Base-by-base conservation (phyloP, 2,113 vertebrate genomes). In the Toxostoma redivivum region DNA sequence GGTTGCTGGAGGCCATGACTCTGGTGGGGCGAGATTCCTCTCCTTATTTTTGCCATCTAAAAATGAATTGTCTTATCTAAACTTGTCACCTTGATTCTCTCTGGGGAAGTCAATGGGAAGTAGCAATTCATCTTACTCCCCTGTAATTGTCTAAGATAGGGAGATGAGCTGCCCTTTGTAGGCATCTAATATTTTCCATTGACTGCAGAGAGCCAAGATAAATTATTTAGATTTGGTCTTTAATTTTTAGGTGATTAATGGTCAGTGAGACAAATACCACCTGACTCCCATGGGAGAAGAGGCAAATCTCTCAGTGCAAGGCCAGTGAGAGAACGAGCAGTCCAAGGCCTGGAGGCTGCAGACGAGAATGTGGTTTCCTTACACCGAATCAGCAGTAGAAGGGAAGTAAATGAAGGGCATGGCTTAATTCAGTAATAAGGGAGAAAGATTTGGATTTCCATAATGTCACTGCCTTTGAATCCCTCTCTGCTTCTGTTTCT, bases 41-140 rank as follows among this genome's bases (percentile, higher is more conserved):
- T 83, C 47, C 67, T 92, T 94, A 60, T 40, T 95, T 93, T 90
- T 88, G 25, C 48, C 56, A 86, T 95, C 86, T 86, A 51, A 70
- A 90, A 86, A 58, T 56, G 61, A 94, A 83, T 62, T 31, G 35
- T 71, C 76, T 96, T 97, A 95, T 94, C 88, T 95, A 88, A 92
- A 81, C 82, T 94, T 90, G 95, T 94, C 95, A 74, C 94, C 67
- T 86, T 5, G 8, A 47, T 86, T 88, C 51, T 90, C 30, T 90
- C 51, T 86, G 24, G 57, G 79, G 62, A 90, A 92, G 53, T 90
- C 61, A 82, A 30, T 61, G 40, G 56, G 95, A 93, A 96, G 51
- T 48, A 38, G 67, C 48, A 86, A 96, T 96, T 92, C 47, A 92
- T 97, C 95, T 95, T 95, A 62, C 47, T 95, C 67, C 64, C 62